phyloP scores from a whole-genome alignment of 2,888 invertebrate species.

The Sycophila texana region DNA sequence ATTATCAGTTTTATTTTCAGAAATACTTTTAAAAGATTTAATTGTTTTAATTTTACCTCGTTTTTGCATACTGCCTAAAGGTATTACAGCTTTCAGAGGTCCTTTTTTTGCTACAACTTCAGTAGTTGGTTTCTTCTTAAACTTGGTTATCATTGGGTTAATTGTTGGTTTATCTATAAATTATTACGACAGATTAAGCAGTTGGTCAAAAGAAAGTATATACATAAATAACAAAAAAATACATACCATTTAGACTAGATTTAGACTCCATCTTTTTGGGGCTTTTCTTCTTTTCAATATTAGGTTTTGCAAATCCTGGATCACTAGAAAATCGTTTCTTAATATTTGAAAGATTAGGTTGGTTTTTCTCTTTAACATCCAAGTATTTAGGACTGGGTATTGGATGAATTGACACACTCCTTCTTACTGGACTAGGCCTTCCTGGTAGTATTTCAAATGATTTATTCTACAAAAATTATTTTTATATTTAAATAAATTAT shows the following conservation, averaged over 20 bases:
- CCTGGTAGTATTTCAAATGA: slow-evolving; percentile 39
- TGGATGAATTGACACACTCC: slow-evolving; percentile 26
- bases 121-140: slow-evolving; percentile 63
- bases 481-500: neutral
- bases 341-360: slow-evolving; percentile 57
- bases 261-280: slow-evolving; percentile 6
- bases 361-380: slow-evolving; percentile 49
- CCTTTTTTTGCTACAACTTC: slow-evolving; percentile 65
- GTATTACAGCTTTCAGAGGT: slow-evolving; percentile 71
- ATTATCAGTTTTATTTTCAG: neutral
- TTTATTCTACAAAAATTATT: slow-evolving; percentile 45
- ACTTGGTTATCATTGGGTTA: slow-evolving; percentile 63
- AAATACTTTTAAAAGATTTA: neutral
- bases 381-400: slow-evolving; percentile 4
- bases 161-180: slow-evolving; percentile 55
- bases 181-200: slow-evolving; percentile 18
- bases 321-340: slow-evolving; percentile 66
- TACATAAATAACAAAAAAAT: slow-evolving; percentile 9
- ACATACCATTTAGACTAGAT: slow-evolving; percentile 56
- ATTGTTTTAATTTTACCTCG: slow-evolving; percentile 62
- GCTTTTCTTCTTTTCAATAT: slow-evolving; percentile 54
- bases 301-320: slow-evolving; percentile 55
- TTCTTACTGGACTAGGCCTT: neutral
- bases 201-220: neutral
- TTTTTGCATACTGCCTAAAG: slow-evolving; percentile 70